A percentile compares a stretch with the other conserved stretches of the same genome.
phyloP scores from a whole-genome alignment of 2,113 vertebrate genomes.

The Accipiter virgatus region DNA sequence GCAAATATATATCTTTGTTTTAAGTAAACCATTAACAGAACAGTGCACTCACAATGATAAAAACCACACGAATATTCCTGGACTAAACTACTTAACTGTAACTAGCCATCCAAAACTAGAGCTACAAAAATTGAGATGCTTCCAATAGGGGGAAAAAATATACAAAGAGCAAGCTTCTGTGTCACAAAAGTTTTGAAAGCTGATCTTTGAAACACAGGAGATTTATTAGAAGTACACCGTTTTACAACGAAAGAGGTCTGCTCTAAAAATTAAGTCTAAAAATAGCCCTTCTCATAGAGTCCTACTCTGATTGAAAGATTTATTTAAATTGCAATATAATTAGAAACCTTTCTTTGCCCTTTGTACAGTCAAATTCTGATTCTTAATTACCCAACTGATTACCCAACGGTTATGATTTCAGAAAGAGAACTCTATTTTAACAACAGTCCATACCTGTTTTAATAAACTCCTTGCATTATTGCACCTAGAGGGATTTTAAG shows the following conservation, averaged over 20 bases:
- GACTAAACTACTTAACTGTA: neutral
- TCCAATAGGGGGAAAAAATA: neutral
- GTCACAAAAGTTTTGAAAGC: neutral
- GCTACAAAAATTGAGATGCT: neutral
- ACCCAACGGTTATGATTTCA: neutral
- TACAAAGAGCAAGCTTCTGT: neutral
- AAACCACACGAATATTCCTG: constrained; percentile 7
- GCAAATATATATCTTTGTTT: neutral
- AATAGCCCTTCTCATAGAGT: neutral
- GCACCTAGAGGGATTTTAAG: neutral
- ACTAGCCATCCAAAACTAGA: neutral
- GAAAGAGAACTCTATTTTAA: neutral
- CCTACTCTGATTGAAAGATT: neutral
- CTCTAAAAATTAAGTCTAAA: neutral
- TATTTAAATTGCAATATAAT: neutral
- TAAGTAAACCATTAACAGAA: constrained; percentile 34
- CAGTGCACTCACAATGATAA: constrained; percentile 1
- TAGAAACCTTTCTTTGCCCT: neutral
- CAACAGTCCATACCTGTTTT: neutral
- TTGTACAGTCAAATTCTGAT: neutral
- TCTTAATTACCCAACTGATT: neutral
- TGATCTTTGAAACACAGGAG: neutral
- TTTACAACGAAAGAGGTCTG: neutral
- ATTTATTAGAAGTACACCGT: neutral
- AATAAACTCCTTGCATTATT: neutral